Evolutionary conservation across 2,797 vertebrate species (phyloP), one percentile per base, ranked within the genome.

Genomic region (Tokudaia muenninki): DNA sequence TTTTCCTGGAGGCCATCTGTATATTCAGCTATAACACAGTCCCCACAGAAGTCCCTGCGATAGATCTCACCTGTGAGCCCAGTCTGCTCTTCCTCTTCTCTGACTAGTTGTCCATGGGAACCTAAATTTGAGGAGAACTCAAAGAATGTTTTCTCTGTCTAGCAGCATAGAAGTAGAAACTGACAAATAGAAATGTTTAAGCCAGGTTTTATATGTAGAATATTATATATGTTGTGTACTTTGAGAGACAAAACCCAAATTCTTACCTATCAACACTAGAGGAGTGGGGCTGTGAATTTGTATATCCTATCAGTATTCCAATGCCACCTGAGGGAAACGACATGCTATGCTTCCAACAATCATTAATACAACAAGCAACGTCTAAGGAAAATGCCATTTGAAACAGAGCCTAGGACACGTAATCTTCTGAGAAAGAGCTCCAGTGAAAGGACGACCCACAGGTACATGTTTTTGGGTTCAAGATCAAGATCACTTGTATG

Each of bases 301-400:
- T 6, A 83, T 57, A 84, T 79, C 83, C 37, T 87, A 94, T 95
- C 44, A 92, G 82, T 87, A 91, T 90, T 95, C 67, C 95, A 92
- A 34, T 21, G 34, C 63, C 89, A 92, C 16, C 44, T 24, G 83
- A 96, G n/a, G 57, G 63, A 44, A 88, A 55, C 80, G 17, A 87
- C 7, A 89, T 0, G 11, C 19, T 79, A 89, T 55, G 21, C 37
- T 59, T 75, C 92, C 65, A 74, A 86, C 2, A 75, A 31, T 79
- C 37, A 90, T 82, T 94, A 93, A 84, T n/a, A 44, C 59, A 93
- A 84, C 3, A 94, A 67, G 55, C 6, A 83, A 77, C 90, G 24
- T 81, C 63, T 80, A 34, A 44, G 70, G 12, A 95, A 94, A 79
- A 79, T 1, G 34, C 26, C 50, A 57, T 79, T 52, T 91, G 65